phyloP scores from a whole-genome alignment of 2,797 vertebrate genomes.

The Propithecus perrieri region DNA sequence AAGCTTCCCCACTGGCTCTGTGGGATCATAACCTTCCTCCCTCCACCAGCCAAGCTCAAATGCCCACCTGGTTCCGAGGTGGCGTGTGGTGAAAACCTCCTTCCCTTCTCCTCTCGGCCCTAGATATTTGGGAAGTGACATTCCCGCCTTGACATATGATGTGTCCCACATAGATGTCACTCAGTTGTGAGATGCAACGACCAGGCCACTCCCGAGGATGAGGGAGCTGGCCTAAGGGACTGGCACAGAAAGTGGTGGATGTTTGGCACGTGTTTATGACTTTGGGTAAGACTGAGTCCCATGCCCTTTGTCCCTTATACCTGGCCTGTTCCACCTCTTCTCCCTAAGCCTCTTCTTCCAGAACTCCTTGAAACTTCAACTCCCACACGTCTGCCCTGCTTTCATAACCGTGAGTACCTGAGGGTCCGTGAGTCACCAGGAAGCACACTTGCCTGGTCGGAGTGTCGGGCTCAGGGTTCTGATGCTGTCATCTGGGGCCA shows the following conservation, averaged over 20 bases:
- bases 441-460: neutral
- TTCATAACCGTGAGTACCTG: neutral
- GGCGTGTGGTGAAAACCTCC: accelerated
- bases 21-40: neutral
- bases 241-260: too few relatives aligned
- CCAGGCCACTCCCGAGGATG: neutral
- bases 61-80: neutral
- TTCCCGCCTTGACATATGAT: neutral
- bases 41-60: neutral
- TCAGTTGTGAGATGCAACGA: neutral
- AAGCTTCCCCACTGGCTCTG: neutral
- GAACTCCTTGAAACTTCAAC: neutral
- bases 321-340: neutral
- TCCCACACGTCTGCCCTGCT: neutral
- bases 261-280: neutral
- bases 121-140: neutral
- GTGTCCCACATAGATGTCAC: neutral
- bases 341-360: neutral
- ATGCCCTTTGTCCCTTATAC: neutral
- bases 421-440: neutral
- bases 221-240: neutral
- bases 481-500: neutral
- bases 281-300: neutral
- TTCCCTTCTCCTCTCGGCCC: neutral
- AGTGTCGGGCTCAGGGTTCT: neutral